A percentile compares a stretch with the other conserved stretches of the same genome.
Evolutionary conservation across 2,113 vertebrate genomes (phyloP).

Genomic region (Turdus rufiventris): DNA sequence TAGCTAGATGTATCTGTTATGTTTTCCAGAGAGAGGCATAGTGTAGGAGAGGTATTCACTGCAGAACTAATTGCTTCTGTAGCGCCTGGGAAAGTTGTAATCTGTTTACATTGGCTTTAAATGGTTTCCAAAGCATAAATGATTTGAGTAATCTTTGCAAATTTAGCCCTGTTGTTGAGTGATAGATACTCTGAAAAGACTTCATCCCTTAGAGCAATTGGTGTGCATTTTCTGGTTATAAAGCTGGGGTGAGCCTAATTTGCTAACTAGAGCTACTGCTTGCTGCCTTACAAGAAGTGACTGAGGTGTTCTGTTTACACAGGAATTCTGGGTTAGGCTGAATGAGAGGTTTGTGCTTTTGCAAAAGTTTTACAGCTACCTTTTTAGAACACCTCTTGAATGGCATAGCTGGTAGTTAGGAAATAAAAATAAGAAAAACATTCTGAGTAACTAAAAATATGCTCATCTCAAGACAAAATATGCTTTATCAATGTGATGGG

Average conservation of each 20-base stretch:
- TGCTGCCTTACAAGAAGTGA: background rate
- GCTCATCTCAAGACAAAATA: background rate
- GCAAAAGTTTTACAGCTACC: background rate
- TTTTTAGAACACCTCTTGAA: background rate
- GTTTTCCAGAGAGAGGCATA: background rate
- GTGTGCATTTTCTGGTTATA: background rate
- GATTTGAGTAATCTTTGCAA: background rate
- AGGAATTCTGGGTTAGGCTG: background rate
- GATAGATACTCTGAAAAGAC: background rate
- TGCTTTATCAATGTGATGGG: background rate
- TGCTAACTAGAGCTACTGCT: background rate
- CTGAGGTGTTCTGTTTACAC: background rate
- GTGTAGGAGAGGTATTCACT: background rate
- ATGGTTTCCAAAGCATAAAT: background rate
- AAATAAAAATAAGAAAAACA: background rate
- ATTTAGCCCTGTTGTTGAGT: background rate
- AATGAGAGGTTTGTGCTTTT: background rate
- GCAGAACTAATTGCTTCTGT: background rate
- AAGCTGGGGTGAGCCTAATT: background rate
- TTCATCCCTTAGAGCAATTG: background rate
- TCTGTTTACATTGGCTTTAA: slow-evolving; percentile 1
- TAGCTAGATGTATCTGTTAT: background rate
- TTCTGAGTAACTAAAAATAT: background rate
- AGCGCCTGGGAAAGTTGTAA: background rate
- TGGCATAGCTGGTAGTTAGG: background rate